Conservation (phyloP, 2,797 vertebrate genomes). For the Crax fasciolata region DNA sequence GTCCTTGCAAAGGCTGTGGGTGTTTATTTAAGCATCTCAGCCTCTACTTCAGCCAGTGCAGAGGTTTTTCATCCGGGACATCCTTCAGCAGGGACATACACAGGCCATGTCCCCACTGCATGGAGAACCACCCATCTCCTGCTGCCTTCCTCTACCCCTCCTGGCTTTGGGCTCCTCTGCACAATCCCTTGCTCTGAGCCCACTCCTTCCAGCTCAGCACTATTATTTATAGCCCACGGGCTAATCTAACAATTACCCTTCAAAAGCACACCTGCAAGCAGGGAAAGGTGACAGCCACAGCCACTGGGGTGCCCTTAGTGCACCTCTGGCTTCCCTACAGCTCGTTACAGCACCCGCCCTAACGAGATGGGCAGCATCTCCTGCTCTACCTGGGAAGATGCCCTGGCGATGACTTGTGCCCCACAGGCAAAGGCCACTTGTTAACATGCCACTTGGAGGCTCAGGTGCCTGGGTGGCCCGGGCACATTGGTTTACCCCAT, state of each 20-base stretch:
- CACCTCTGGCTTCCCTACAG: neutral
- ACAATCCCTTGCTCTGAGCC: slow-evolving; percentile 2
- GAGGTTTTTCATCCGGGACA: neutral
- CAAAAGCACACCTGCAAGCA: neutral
- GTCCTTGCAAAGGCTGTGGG: neutral
- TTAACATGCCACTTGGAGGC: neutral
- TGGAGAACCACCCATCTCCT: neutral
- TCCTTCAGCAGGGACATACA: neutral
- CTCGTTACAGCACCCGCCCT: neutral
- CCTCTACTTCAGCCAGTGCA: neutral
- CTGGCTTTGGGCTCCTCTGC: neutral
- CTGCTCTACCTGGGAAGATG: neutral
- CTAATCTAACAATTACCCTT: slow-evolving; percentile 56
- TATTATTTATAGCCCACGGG: slow-evolving; percentile 69
- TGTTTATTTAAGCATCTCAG: slow-evolving; percentile 6
- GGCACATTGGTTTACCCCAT: neutral
- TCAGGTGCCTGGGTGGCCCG: neutral
- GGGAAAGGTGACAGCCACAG: slow-evolving; percentile 36
- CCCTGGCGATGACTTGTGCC: neutral
- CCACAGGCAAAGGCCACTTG: slow-evolving; percentile 5
- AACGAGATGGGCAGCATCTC: neutral
- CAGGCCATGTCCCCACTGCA: neutral
- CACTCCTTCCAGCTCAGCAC: slow-evolving; percentile 66
- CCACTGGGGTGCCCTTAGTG: neutral
- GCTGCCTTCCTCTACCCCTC: neutral